phyloP scores from a whole-genome alignment of 2,888 invertebrate species.

The Ennomos fuscantarius region DNA sequence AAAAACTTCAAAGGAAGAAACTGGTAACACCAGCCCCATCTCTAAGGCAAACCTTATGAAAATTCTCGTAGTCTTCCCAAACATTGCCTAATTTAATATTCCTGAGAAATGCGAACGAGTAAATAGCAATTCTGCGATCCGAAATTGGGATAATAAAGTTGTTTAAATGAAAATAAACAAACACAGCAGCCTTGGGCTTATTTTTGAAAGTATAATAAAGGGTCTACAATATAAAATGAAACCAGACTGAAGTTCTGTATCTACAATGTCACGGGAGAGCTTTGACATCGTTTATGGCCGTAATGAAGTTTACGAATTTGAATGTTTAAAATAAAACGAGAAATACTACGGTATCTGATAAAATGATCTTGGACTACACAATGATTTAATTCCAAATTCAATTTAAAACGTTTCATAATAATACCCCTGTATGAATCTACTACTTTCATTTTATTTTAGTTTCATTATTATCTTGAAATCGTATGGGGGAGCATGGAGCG shows the following conservation, averaged over 20 bases:
- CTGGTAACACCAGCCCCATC: background rate
- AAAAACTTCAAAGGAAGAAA: too few species aligned
- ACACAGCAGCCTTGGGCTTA: slow-evolving; percentile 3
- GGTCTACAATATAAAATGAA: slow-evolving; percentile 5
- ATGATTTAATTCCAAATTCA: too few species aligned
- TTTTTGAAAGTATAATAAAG: slow-evolving; percentile 11
- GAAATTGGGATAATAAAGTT: slow-evolving; percentile 26
- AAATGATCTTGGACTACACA: too few species aligned
- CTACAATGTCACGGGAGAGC: background rate
- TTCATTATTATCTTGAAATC: too few species aligned
- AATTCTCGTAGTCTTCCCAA: slow-evolving; percentile 24
- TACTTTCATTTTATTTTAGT: too few species aligned
- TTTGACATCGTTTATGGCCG: slow-evolving; percentile 35
- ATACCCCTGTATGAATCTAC: too few species aligned
- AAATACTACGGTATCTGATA: too few species aligned
- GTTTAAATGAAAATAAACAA: slow-evolving; percentile 26
- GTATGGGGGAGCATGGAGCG: too few species aligned
- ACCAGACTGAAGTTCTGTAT: slow-evolving; percentile 12
- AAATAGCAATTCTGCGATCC: slow-evolving; percentile 28
- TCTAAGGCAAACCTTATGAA: slow-evolving; percentile 23
- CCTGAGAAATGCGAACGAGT: slow-evolving; percentile 24
- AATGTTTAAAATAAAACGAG: too few species aligned
- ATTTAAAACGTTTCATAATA: too few species aligned
- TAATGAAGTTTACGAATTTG: too few species aligned
- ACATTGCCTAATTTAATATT: slow-evolving; percentile 26